Percentiles rank a stretch among this genome's conserved stretches.
These are phyloP conservation scores for Apodemus sylvaticus DNA, from an alignment of 2,113 vertebrate genomes.

Conservation along the genomic window DNA sequence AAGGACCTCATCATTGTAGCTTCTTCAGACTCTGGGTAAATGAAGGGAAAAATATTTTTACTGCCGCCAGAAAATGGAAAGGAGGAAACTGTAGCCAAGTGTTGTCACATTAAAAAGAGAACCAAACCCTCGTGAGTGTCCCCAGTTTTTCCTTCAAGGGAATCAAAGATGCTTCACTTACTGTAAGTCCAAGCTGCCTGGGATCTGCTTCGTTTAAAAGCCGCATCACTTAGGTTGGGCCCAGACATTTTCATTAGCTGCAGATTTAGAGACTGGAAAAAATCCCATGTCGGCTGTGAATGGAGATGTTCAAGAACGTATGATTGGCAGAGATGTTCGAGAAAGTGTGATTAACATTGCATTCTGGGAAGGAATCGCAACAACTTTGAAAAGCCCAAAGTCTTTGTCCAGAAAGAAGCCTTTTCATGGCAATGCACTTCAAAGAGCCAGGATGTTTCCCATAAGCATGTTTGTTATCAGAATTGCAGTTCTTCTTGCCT, in stretches of 20 bases:
- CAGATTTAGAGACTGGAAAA: conserved; percentile 1
- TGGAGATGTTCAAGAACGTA: neutral
- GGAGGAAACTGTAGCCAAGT: neutral
- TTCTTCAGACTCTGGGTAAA: conserved; percentile 22
- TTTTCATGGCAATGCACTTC: neutral
- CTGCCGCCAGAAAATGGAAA: conserved; percentile 54
- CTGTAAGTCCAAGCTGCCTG: neutral
- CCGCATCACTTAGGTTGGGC: neutral
- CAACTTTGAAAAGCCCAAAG: neutral
- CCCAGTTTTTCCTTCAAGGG: conserved; percentile 37
- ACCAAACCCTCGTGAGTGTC: neutral
- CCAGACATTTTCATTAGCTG: conserved; percentile 4
- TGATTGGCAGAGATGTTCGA: neutral
- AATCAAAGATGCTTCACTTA: conserved; percentile 39
- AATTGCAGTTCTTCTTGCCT: neutral
- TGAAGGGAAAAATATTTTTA: conserved; percentile 54
- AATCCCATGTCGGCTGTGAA: neutral
- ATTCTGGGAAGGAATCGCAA: neutral
- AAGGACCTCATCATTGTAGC: neutral
- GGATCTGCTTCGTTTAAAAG: conserved; percentile 23
- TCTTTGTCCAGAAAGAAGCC: neutral
- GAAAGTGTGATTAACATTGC: neutral
- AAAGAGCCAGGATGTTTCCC: neutral
- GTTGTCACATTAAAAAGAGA: conserved; percentile 50
- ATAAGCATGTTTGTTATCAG: neutral